These are phyloP conservation scores for Rhea pennata DNA, from an alignment of 2,113 vertebrate genomes.

Conservation along the genomic window DNA sequence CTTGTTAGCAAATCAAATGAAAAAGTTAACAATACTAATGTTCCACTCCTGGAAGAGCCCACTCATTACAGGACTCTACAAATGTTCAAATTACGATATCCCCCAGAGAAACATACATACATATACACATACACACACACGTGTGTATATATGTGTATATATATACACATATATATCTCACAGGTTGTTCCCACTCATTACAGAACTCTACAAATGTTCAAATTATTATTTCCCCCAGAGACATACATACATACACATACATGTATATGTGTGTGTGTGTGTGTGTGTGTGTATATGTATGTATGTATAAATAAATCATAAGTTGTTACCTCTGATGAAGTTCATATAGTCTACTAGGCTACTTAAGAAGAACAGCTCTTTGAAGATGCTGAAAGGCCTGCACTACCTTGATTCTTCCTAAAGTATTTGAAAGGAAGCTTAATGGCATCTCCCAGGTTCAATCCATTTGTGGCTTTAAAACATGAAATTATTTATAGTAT, in stretches of 20 bases:
- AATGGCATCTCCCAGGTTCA: not conserved
- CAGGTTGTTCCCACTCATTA: not conserved
- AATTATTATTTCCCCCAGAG: no score
- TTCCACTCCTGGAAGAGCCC: not conserved
- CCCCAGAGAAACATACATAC: not conserved
- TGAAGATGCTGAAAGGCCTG: not conserved
- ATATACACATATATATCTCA: not conserved
- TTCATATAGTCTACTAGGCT: not conserved
- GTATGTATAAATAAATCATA: no score
- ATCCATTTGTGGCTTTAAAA: not conserved
- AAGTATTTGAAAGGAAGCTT: not conserved
- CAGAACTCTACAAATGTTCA: no score
- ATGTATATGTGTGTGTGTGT: no score
- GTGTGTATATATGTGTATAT: no score
- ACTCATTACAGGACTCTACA: rapidly evolving
- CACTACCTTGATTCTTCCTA: not conserved
- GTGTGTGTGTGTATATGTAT: no score
- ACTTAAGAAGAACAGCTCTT: not conserved
- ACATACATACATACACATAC: no score
- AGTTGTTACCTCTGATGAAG: not conserved
- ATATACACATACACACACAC: no score
- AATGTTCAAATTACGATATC: not conserved
- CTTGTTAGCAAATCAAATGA: rapidly evolving
- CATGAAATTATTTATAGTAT: not conserved
- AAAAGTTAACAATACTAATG: not conserved